A percentile compares a stretch with the other conserved stretches of the same genome.
phyloP scores from a whole-genome alignment of 2,113 vertebrate species.

The Arothron firmamentum region DNA sequence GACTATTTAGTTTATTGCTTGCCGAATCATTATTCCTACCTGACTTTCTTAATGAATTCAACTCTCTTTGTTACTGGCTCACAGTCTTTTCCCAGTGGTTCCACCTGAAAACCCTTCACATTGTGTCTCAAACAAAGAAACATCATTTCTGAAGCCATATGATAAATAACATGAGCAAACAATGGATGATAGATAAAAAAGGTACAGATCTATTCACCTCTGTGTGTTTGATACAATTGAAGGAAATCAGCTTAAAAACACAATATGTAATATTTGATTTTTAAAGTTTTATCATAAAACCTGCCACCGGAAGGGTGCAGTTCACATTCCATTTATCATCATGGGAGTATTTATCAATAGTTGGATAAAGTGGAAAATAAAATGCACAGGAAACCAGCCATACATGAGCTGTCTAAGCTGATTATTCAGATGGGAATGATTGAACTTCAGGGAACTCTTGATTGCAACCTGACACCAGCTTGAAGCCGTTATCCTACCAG shows the following conservation, averaged over 20 bases:
- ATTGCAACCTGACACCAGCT: conserved; percentile 63
- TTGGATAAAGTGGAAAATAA: conserved; percentile 1
- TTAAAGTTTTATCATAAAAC: background rate
- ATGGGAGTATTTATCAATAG: conserved; percentile 4
- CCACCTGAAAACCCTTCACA: conserved; percentile 19
- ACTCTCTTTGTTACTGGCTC: conserved; percentile 13
- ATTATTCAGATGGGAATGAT: conserved; percentile 43
- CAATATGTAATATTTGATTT: conserved; percentile 2
- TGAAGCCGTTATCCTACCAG: conserved; percentile 60
- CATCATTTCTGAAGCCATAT: conserved; percentile 2
- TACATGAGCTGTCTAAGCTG: conserved; percentile 7
- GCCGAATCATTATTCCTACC: conserved; percentile 41
- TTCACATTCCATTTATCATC: background rate
- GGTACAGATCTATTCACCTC: conserved; percentile 10
- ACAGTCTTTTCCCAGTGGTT: conserved; percentile 15
- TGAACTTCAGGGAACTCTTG: conserved; percentile 35
- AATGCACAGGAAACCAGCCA: conserved; percentile 5
- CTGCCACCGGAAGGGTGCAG: background rate
- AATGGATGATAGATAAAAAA: conserved; percentile 20
- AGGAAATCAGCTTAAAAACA: background rate
- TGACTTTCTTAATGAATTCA: conserved; percentile 14
- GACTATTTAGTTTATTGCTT: conserved; percentile 28
- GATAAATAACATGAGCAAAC: conserved; percentile 22
- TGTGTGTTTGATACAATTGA: conserved; percentile 6
- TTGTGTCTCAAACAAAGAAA: conserved; percentile 3